These are phyloP conservation scores for Scaptomyza parva DNA, from an alignment of 2,888 invertebrate genomes.

Conservation along the genomic window DNA sequence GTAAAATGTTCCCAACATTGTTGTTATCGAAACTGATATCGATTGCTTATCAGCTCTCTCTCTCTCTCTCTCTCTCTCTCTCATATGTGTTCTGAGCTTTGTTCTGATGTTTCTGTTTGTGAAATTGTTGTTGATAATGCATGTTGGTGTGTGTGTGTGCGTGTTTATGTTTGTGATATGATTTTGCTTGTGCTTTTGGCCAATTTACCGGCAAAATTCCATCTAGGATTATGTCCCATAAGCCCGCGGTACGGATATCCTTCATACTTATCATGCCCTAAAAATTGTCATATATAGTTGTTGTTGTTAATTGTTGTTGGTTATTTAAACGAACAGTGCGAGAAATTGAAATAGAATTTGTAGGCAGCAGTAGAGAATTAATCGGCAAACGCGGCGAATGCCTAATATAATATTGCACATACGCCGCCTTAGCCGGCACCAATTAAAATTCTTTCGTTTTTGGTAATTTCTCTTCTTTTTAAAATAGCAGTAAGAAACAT, in stretches of 20 bases:
- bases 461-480: no score
- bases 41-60: conserved; percentile 23
- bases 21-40: neutral
- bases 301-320: conserved; percentile 50
- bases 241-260: conserved; percentile 85
- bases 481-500: conserved; percentile 61
- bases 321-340: conserved; percentile 62
- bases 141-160: conserved; percentile 24
- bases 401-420: conserved; percentile 60
- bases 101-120: conserved; percentile 23
- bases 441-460: conserved; percentile 6
- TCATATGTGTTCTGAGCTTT: conserved; percentile 16
- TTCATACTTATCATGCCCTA: conserved; percentile 85
- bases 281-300: conserved; percentile 73
- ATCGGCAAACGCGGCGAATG: conserved; percentile 54
- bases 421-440: conserved; percentile 46
- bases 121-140: conserved; percentile 16
- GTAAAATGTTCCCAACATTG: neutral
- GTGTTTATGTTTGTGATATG: conserved; percentile 19
- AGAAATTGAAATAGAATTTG: conserved; percentile 25
- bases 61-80: no score
- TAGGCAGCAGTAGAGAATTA: conserved; percentile 22
- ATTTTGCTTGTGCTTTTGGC: conserved; percentile 64
- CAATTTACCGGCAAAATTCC: conserved; percentile 85
- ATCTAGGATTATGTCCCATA: conserved; percentile 85